A percentile compares a stretch with the other conserved stretches of the same genome.
Conservation (phyloP, 1,140 invertebrate species). For the Tetramorium simillimum region DNA sequence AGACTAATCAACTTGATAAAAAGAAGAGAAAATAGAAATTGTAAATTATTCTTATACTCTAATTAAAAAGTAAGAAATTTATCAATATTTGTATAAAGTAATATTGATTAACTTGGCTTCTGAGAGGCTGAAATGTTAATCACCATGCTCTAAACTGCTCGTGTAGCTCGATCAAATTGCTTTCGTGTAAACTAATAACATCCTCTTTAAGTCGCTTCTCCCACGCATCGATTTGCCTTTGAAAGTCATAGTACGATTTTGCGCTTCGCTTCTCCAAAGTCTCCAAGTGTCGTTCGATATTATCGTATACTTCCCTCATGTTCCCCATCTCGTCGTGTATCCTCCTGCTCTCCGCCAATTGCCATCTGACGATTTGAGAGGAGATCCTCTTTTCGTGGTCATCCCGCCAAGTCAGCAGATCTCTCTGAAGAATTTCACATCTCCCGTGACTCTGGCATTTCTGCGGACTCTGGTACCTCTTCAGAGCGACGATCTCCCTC, state of each 20-base stretch:
- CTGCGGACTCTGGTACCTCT: slow-evolving; percentile 61
- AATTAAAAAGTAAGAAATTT: neutral
- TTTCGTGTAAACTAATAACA: slow-evolving; percentile 64
- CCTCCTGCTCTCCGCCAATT: slow-evolving; percentile 59
- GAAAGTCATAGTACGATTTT: slow-evolving; percentile 69
- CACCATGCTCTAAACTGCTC: slow-evolving; percentile 60
- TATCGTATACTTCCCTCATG: slow-evolving; percentile 64
- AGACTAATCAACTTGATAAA: neutral
- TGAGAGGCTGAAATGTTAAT: neutral
- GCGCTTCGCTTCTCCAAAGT: slow-evolving; percentile 67
- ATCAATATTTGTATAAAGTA: neutral
- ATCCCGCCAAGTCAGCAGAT: slow-evolving; percentile 64
- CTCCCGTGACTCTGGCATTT: slow-evolving; percentile 52
- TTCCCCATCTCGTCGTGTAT: slow-evolving; percentile 55
- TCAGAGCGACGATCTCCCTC: slow-evolving; percentile 59
- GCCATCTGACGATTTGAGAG: slow-evolving; percentile 60
- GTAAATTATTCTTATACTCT: neutral
- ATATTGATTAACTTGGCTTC: neutral
- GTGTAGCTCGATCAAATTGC: slow-evolving; percentile 53
- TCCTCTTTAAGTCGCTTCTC: slow-evolving; percentile 63
- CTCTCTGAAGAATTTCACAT: slow-evolving; percentile 52
- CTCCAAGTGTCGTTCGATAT: slow-evolving; percentile 67
- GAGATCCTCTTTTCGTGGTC: slow-evolving; percentile 63
- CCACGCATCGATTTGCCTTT: slow-evolving; percentile 71
- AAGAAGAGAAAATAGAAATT: neutral